These are phyloP conservation scores for Oreochromis spilurus DNA, from an alignment of 2,113 vertebrate species.

Conservation along the genomic window DNA sequence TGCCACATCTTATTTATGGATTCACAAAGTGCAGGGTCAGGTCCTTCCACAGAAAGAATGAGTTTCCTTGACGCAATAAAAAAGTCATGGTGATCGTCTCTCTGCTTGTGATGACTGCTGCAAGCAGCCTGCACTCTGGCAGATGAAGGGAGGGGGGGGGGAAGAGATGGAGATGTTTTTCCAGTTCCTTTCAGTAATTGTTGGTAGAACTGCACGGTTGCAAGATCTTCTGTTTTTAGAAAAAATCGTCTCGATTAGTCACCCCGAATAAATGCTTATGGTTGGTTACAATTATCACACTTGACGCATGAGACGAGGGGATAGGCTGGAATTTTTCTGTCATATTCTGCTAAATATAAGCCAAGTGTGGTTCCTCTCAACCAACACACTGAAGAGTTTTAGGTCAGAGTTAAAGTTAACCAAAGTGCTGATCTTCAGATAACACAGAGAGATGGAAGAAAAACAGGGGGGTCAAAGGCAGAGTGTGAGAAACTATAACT, in stretches of 20 bases:
- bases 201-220: background rate
- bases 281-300: background rate
- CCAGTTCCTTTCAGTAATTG: background rate
- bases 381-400: background rate
- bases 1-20: slow-evolving; percentile 66
- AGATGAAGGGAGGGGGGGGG: background rate
- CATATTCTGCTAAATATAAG: background rate
- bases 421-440: background rate
- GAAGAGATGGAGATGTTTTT: background rate
- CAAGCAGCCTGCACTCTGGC: slow-evolving; percentile 6
- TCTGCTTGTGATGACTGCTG: slow-evolving; percentile 19
- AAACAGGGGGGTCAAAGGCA: background rate
- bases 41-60: slow-evolving; percentile 48
- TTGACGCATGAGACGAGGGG: background rate
- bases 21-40: slow-evolving; percentile 65
- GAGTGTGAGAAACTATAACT: background rate
- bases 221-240: background rate
- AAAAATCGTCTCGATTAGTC: background rate
- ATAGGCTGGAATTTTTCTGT: background rate
- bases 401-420: background rate
- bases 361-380: background rate
- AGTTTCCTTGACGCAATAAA: slow-evolving; percentile 55
- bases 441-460: background rate
- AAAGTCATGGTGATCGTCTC: slow-evolving; percentile 49
- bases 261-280: background rate